Evolutionary conservation across 2,113 vertebrate species (phyloP).

Genomic region (Crocuta crocuta): DNA sequence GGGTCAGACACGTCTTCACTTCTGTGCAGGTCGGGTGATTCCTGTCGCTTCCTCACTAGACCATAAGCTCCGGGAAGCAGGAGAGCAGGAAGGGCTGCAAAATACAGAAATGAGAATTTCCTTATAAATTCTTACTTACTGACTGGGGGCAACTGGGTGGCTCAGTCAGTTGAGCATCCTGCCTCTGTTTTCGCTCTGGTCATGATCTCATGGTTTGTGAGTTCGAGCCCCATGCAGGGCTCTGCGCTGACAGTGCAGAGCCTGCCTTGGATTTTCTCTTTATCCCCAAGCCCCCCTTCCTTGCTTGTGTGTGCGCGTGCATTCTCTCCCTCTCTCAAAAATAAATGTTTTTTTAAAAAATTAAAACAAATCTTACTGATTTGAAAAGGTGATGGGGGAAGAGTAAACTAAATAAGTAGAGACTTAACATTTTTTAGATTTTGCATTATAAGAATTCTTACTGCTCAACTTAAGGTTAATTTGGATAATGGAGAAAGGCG

Average conservation of each 20-base stretch:
- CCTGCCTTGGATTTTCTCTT: too few relatives aligned
- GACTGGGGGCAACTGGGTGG: not conserved
- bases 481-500: not conserved
- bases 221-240: too few relatives aligned
- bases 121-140: not conserved
- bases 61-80: not conserved
- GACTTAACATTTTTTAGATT: not conserved
- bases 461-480: not conserved
- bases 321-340: too few relatives aligned
- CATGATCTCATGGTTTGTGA: too few relatives aligned
- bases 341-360: too few relatives aligned
- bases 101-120: not conserved
- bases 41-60: not conserved
- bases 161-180: too few relatives aligned
- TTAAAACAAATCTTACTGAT: not conserved
- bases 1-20: not conserved
- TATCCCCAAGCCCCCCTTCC: too few relatives aligned
- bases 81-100: fast-evolving
- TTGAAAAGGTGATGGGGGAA: not conserved
- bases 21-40: not conserved
- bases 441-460: not conserved
- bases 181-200: too few relatives aligned
- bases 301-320: too few relatives aligned
- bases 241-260: too few relatives aligned
- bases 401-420: not conserved